phyloP scores from a whole-genome alignment of 2,797 vertebrate species.

The Amblyraja radiata region DNA sequence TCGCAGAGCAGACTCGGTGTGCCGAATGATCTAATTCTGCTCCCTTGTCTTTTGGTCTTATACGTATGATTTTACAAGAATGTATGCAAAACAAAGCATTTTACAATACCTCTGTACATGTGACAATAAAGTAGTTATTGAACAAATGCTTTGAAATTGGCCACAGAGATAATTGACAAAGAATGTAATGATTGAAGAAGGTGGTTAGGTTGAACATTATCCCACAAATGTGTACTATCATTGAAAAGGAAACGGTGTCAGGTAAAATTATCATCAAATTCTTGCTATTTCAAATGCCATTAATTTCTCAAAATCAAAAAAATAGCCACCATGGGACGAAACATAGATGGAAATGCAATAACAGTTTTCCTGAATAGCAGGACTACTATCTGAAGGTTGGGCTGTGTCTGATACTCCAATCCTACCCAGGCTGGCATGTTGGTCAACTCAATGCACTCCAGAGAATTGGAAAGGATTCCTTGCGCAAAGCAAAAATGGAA shows the following conservation, averaged over 20 bases:
- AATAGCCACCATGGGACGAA: background rate
- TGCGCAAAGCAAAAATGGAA: too few relatives aligned
- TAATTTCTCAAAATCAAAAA: too few relatives aligned
- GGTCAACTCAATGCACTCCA: background rate
- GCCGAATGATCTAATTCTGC: too few relatives aligned
- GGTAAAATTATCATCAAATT: background rate
- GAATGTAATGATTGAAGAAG: background rate
- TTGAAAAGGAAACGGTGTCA: background rate
- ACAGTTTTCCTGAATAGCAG: background rate
- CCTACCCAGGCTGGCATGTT: background rate
- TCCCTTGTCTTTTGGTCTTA: too few relatives aligned
- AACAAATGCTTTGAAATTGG: background rate
- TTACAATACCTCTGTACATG: too few relatives aligned
- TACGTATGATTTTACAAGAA: too few relatives aligned
- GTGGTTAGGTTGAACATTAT: background rate
- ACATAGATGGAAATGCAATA: background rate
- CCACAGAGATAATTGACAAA: background rate
- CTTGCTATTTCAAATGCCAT: background rate
- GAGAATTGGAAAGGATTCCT: too few relatives aligned
- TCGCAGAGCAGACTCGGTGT: too few relatives aligned
- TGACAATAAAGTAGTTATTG: too few relatives aligned
- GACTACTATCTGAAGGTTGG: background rate
- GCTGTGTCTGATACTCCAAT: background rate
- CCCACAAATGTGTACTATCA: background rate
- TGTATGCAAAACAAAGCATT: too few relatives aligned